Evolutionary conservation across 2,113 vertebrate genomes (phyloP), one percentile per base, ranked within the genome.

Genomic region (Orycteropus afer): DNA sequence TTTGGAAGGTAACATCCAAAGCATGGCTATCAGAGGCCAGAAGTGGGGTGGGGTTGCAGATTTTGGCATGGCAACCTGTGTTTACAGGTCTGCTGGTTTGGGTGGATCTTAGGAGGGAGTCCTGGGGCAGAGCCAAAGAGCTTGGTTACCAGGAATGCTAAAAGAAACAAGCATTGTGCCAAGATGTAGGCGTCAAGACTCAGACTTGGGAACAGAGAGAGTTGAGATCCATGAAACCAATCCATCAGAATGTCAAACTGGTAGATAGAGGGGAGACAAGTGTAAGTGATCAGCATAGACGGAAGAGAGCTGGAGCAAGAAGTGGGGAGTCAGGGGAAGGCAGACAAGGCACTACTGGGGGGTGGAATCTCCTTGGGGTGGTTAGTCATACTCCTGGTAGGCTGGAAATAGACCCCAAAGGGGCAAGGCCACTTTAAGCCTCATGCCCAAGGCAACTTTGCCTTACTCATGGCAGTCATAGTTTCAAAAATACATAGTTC

Each of bases 111-210:
- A 82, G 86, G 90, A 96, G 77, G 80, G 82, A 71, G 76, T 91
- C 80, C 51, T 92, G 95, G 83, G 94, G 4, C 37, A 1, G 12
- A 61, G 93, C 95, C 96, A 96, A 77, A 63, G 45, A 91, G 40
- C 67, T 51, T 61, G 65, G 88, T 97, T 96, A 90, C 95, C 85
- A 94, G 73, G 96, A 95, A 85, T 55, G 32, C 59, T 67, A 92
- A 63, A 69, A 94, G 89, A 91, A 96, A 80, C 27, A 55, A 91
- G 71, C 65, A 5, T 71, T 0, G 40, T 81, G 93, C 96, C 95
- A 94, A 73, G 51, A 57, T 61, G 83, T 59, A 85, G 93, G 96
- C 93, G 91, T 89, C 85, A 49, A 29, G 59, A 53, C 83, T 92
- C 86, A 79, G 89, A 59, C 87, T 65, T 51, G 7, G 65, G 84